Base-by-base conservation (phyloP, 2,113 vertebrate genomes). In the Daboia siamensis region DNA sequence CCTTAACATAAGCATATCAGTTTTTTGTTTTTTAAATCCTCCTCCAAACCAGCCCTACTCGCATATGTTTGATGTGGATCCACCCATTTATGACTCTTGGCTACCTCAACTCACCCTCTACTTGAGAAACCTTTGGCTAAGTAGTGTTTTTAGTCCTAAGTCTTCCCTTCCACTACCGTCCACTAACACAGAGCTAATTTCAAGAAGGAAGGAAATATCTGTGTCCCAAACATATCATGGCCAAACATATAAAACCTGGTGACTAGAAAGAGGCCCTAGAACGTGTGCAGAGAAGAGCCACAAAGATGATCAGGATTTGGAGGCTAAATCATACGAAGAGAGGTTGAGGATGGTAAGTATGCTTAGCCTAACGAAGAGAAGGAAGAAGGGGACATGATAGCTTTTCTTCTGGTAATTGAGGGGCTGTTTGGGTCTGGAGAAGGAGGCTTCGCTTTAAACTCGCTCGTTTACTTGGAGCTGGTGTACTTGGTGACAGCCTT, bases 401-500 rank as follows among this genome's bases (percentile, higher is more conserved):
- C 24, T 26, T 26, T 3, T 61, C 24, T 61, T 61, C 3, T 26
- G 26, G 24, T 61, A 61, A 23, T 61, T 26, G 57, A 26, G 57
- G 23, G 3, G 3, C 3, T 10, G 57, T 61, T 91, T 91, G 90
- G 80, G 39, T 84, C 11, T 24, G 86, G 39, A 2, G 15, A 12
- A 51, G 24, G 46, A 51, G 13, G 5, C 20, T 59, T 59, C 3
- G 21, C 3, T 23, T 57, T 9, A 12, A 59, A 33, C 55, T 55
- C 56, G n/a, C 39, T 39, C 39, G 39, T 24, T 12, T 69, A 90
- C 88, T 92, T 92, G 88, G 88, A 92, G 74, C 92, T 92, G 74
- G 92, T 92, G 92, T 92, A 92, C 9, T 92, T 92, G 74, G 92
- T 92, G 54, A 92, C 92, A 2, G 69, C 69, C 69, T 80, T 80